Conservation (phyloP, 2,888 invertebrate genomes). For the Druceiella hillmani region DNA sequence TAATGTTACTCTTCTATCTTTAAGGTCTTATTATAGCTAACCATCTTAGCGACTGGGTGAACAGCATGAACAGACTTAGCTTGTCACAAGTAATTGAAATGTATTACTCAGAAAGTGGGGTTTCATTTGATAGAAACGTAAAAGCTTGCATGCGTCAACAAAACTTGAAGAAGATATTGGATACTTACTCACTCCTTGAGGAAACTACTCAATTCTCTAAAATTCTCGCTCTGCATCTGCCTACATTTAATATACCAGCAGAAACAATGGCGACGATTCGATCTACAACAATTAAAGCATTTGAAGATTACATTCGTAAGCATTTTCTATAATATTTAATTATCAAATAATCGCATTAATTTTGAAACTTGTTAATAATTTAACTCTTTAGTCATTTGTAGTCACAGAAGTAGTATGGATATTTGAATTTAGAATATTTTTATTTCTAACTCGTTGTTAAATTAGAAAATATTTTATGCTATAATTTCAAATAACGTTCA, state of each 20-base stretch:
- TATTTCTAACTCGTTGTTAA: too few species aligned
- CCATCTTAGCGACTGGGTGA: conserved; percentile 47
- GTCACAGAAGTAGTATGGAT: too few species aligned
- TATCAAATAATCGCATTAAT: conserved; percentile 23
- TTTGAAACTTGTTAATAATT: too few species aligned
- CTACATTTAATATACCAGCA: conserved; percentile 38
- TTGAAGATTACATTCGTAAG: conserved; percentile 49
- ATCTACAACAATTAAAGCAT: conserved; percentile 42
- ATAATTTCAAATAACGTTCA: too few species aligned
- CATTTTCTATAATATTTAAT: conserved; percentile 16
- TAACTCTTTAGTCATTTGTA: too few species aligned
- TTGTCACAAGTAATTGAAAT: conserved; percentile 61
- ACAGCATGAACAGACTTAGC: conserved; percentile 44
- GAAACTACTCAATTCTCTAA: conserved; percentile 43
- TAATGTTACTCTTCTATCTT: conserved; percentile 19
- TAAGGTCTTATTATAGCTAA: conserved; percentile 52
- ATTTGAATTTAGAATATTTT: too few species aligned
- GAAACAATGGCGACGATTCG: conserved; percentile 46
- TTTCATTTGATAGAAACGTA: conserved; percentile 50
- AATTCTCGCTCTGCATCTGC: conserved; percentile 39
- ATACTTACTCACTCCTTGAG: conserved; percentile 33
- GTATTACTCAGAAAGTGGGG: conserved; percentile 61
- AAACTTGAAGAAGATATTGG: conserved; percentile 39
- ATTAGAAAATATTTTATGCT: too few species aligned
- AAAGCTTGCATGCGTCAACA: conserved; percentile 53